These are phyloP conservation scores for Cryptus armator DNA, from an alignment of 2,888 invertebrate species.

Conservation along the genomic window DNA sequence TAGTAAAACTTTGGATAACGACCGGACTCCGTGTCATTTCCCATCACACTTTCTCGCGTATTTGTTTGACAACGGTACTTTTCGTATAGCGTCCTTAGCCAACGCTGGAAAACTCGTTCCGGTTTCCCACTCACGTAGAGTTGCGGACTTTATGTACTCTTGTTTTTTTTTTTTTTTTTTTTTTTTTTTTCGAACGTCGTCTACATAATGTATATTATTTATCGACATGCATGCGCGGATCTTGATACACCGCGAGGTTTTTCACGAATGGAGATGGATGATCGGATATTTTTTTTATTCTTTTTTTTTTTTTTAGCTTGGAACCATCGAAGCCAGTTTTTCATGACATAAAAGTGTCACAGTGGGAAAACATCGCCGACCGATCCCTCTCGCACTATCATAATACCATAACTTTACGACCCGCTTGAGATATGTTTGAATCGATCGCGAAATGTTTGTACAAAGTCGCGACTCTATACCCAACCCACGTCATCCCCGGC, in stretches of 20 bases:
- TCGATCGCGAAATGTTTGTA: constrained; percentile 41
- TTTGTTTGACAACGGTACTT: not conserved
- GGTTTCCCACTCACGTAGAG: not conserved
- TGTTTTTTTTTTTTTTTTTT: constrained; percentile 5
- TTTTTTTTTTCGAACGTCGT: constrained; percentile 1
- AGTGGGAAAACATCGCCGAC: constrained; percentile 44
- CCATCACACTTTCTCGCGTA: constrained; percentile 1
- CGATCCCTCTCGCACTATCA: constrained; percentile 29
- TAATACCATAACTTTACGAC: constrained; percentile 48
- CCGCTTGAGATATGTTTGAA: constrained; percentile 36
- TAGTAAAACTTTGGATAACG: not conserved
- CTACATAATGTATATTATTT: not conserved
- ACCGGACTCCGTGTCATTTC: not conserved
- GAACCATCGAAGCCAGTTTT: constrained; percentile 34
- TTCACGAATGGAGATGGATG: not conserved
- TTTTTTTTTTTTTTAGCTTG: not conserved
- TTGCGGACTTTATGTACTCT: not conserved
- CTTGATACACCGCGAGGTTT: not conserved
- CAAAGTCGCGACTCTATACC: not conserved
- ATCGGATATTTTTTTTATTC: not conserved
- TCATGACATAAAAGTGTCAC: constrained; percentile 54
- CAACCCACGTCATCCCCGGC: not conserved
- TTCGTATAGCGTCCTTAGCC: not conserved
- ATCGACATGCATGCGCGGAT: not conserved
- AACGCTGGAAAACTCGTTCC: not conserved